Evolutionary conservation across 2,797 vertebrate species (phyloP), one percentile per base, ranked within the genome.

Genomic region (Lutjanus campechanus): DNA sequence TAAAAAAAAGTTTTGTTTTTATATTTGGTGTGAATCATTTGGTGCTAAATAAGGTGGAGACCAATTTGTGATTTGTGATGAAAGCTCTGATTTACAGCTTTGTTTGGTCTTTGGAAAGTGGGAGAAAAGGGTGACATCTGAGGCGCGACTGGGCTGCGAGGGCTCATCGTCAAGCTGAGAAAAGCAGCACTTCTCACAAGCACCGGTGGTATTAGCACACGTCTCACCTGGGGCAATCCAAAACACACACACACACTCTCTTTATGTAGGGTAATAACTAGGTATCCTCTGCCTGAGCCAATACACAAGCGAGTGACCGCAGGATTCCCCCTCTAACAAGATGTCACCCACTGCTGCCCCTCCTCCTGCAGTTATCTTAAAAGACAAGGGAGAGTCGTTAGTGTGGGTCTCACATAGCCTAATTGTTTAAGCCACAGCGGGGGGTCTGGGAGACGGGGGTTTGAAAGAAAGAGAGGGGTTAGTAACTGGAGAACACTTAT

Each of bases 331-430:
- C 73, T 61, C 60, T 87, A 90, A 94, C 90, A 92, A 95, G 91
- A 91, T 91, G 90, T 88, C 85, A 86, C 56, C 9, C 80, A 69
- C 61, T 44, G 67, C 85, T 90, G 59, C 69, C 66, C 80, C 91
- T 86, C 91, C 92, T 91, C 89, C 81, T 89, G 84, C 69, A 89
- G 87, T 94, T 95, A 90, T 85, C 87, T 87, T 68, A 88, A 64
- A 79, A 76, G 88, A 92, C 90, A 92, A 90, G 89, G 12, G 83
- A 85, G 88, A 92, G 86, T 94, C 92, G 86, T 93, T 91, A 89
- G 91, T 90, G 91, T 76, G 86, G 89, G 80, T 73, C 86, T 93
- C 85, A 62, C 4, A 19, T 63, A 36, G 65, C 47, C 85, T 94
- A 91, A 93, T 93, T 94, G 87, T 92, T 92, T 88, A 88, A 89